Conservation (phyloP, 2,888 invertebrate species). For the Acronicta leporina region DNA sequence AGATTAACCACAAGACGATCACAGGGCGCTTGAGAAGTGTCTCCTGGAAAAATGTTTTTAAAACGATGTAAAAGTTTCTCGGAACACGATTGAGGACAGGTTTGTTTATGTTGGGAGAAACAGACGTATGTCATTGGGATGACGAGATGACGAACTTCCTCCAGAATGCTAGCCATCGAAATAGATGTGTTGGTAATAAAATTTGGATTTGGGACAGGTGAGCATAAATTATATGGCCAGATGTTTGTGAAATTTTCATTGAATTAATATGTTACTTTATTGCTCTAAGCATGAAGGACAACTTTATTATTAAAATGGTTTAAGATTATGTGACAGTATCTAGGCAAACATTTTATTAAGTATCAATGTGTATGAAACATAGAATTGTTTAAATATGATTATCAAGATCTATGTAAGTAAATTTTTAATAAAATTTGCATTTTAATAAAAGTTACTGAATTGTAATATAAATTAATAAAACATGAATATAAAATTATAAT, state of each 20-base stretch:
- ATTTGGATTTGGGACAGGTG: slow-evolving; percentile 52
- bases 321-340: too few species aligned
- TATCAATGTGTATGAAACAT: too few species aligned
- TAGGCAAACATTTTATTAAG: too few species aligned
- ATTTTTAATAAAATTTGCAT: too few species aligned
- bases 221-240: slow-evolving; percentile 38
- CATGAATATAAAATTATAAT: too few species aligned
- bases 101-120: slow-evolving; percentile 79
- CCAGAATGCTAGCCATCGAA: slow-evolving; percentile 65
- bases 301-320: not conserved
- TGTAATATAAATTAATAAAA: too few species aligned
- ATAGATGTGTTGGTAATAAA: slow-evolving; percentile 65
- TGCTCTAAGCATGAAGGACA: not conserved
- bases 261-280: slow-evolving; percentile 7
- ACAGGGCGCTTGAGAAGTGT: slow-evolving; percentile 70
- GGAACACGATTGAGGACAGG: slow-evolving; percentile 81
- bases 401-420: too few species aligned
- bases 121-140: slow-evolving; percentile 80
- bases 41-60: slow-evolving; percentile 79
- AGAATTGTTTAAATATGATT: too few species aligned
- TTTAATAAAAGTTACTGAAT: too few species aligned
- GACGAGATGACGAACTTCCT: slow-evolving; percentile 66
- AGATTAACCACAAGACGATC: slow-evolving; percentile 54
- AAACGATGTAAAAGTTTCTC: slow-evolving; percentile 83
- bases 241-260: slow-evolving; percentile 26